These are phyloP conservation scores for Aphaenogaster rudis DNA, from an alignment of 1,140 invertebrate species.

Conservation along the genomic window DNA sequence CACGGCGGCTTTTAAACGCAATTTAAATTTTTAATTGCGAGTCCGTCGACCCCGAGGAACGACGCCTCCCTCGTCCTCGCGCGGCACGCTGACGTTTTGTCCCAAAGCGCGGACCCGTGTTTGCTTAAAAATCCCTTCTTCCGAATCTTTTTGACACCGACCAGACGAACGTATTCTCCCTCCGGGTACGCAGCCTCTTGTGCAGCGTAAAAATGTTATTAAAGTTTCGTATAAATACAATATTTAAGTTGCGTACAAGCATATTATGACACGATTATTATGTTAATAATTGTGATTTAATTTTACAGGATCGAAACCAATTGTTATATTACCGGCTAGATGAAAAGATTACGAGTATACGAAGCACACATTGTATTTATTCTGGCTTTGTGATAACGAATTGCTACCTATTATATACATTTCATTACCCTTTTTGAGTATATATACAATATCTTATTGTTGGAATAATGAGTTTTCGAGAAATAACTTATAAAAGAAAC, in stretches of 20 bases:
- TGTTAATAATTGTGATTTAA: background rate
- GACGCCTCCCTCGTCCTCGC: slow-evolving; percentile 37
- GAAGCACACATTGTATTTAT: background rate
- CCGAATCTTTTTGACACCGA: background rate
- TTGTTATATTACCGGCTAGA: background rate
- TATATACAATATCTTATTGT: background rate
- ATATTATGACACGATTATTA: background rate
- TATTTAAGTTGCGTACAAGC: background rate
- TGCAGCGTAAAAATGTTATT: background rate
- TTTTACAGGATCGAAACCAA: background rate
- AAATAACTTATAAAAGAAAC: background rate
- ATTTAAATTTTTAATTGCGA: slow-evolving; percentile 85
- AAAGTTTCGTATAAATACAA: background rate
- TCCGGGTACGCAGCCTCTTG: background rate
- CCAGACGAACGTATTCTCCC: background rate
- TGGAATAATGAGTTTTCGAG: background rate
- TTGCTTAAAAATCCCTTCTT: background rate
- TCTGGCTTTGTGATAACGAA: background rate
- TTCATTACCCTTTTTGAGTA: background rate
- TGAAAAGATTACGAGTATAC: background rate
- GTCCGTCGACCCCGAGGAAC: slow-evolving; percentile 75
- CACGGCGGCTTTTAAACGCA: slow-evolving; percentile 80
- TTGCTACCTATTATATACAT: background rate
- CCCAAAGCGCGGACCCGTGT: background rate
- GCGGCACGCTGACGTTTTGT: background rate